Base-by-base conservation (phyloP, 2,888 invertebrate species). In the Branchellion lobata region DNA sequence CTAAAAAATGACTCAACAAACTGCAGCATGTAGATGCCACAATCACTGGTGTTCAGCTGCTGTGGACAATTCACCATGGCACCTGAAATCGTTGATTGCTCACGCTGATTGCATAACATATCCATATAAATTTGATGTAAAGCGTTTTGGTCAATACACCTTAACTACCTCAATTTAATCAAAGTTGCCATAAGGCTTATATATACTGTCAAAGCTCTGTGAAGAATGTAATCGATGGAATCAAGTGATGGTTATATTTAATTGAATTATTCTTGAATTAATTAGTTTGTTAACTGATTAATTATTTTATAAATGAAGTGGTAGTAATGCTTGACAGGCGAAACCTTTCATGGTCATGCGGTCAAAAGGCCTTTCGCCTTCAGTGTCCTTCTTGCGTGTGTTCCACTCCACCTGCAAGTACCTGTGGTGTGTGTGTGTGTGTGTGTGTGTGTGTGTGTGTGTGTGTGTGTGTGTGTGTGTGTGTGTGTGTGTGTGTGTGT, bases 1-100 rank as follows among this genome's bases (percentile, higher is more conserved):
- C 92, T 91, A 87, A 96, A 96, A 89, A 99, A 97, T 81, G 93
- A 93, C 89, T 99, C 97, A 2, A 95, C 95, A 90, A 96, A 99
- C 87, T 98, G 96, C 79, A 99, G 89, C 81, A 98, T 90, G 88
- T 93, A 99, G 21, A 98, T 89, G 0, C 99, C 99, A 89, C 99
- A 99, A 88, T 99, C 99, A 61, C 93, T 94, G 86, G 93, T 95
- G 89, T 99, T 99, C 83, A 92, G 93, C 88, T 99, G 99, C 87
- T 97, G 96, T 24, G 98, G 98, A 82, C 95, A 94, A 89, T 93
- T 93, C 0, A 94, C 94, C 85, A 92, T 92, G 83, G 92, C 91
- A 3, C 95, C 96, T 85, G 93, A 8, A 18, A 27, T n/a, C 8
- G n/a, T n/a, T n/a, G n/a, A n/a, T n/a, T n/a, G n/a, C n/a, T n/a